A percentile compares a stretch with the other conserved stretches of the same genome.
These are phyloP conservation scores for Hystrix cristata DNA, from an alignment of 2,113 vertebrate genomes.

Conservation along the genomic window DNA sequence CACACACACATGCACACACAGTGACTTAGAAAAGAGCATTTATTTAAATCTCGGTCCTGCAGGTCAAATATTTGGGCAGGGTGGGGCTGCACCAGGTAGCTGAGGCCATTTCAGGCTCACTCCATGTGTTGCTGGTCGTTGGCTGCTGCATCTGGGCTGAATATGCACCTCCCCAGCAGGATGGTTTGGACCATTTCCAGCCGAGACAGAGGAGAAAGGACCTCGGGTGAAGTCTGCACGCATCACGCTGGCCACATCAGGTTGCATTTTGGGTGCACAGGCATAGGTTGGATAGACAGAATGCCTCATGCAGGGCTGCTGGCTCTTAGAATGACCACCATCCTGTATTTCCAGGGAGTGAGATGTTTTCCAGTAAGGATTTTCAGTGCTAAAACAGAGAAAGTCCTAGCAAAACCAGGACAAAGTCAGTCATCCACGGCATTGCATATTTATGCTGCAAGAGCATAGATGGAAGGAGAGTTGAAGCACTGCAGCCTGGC, in stretches of 20 bases:
- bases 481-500: neutral
- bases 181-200: neutral
- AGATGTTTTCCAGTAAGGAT: neutral
- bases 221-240: neutral
- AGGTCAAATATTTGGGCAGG: neutral
- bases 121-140: neutral
- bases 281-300: fast-evolving
- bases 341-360: neutral
- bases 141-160: neutral
- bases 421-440: neutral
- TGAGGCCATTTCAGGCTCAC: neutral
- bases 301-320: fast-evolving
- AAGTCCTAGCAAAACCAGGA: neutral
- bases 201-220: neutral
- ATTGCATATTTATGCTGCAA: neutral
- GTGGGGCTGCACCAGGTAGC: too few species aligned
- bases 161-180: neutral
- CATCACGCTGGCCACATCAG: neutral
- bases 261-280: neutral
- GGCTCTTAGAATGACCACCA: neutral
- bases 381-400: neutral
- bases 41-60: neutral
- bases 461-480: neutral
- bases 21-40: neutral
- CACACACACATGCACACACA: neutral